Evolutionary conservation across 2,797 vertebrate species (phyloP).

Genomic region (Amblyraja radiata): DNA sequence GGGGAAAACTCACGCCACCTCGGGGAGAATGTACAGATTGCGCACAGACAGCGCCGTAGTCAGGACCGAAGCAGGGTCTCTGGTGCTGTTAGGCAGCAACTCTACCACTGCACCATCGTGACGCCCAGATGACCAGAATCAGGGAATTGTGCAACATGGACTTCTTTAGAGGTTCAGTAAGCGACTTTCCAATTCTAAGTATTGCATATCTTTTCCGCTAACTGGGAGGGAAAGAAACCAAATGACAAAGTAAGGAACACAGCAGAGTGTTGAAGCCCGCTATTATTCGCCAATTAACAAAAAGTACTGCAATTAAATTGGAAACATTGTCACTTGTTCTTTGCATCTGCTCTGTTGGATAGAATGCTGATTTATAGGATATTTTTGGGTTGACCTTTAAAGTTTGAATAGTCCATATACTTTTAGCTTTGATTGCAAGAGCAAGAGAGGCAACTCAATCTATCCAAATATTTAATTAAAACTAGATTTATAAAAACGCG

Average conservation of each 20-base stretch:
- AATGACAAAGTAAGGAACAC: background rate
- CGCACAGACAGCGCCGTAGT: no score
- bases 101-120: no score
- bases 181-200: background rate
- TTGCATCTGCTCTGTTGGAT: background rate
- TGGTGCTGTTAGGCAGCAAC: no score
- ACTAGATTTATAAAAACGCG: no score
- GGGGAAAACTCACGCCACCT: no score
- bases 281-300: background rate
- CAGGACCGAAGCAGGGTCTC: no score
- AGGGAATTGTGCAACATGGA: background rate
- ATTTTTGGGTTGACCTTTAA: background rate
- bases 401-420: background rate
- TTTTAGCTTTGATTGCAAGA: background rate
- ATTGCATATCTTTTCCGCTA: background rate
- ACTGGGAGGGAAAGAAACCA: background rate
- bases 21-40: no score
- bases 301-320: background rate
- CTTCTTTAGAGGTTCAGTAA: background rate
- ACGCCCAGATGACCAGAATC: background rate
- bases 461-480: background rate
- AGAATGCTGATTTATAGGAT: background rate
- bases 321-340: background rate
- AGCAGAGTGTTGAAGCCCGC: no score
- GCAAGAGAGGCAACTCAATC: background rate